Conservation (phyloP, 2,888 invertebrate genomes). For the Drosophila mimica region DNA sequence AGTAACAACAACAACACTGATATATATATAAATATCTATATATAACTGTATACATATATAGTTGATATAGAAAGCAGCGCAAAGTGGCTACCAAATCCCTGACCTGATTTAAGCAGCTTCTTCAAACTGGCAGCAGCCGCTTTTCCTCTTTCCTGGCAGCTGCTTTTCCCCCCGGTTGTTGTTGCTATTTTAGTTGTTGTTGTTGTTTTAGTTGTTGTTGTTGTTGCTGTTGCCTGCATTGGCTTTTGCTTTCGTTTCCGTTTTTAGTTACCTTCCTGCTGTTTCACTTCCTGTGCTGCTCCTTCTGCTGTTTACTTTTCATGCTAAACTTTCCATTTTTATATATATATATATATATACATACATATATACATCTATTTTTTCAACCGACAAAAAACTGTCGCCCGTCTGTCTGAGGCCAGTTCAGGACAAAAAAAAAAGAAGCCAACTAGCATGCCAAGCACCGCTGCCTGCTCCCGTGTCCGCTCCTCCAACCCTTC, state of each 20-base stretch:
- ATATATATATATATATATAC: conserved; percentile 22
- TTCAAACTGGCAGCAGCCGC: conserved; percentile 41
- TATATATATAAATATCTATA: not conserved
- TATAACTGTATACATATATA: not conserved
- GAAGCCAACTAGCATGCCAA: conserved; percentile 22
- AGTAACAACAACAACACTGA: conserved; percentile 23
- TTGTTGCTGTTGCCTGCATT: conserved; percentile 54
- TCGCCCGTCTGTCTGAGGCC: conserved; percentile 67
- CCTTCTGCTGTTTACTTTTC: conserved; percentile 46
- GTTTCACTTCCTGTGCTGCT: conserved; percentile 40
- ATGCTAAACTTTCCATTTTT: conserved; percentile 77
- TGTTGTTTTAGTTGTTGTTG: conserved; percentile 11
- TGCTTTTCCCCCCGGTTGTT: conserved; percentile 2
- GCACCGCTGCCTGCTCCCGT: not conserved
- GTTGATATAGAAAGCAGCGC: conserved; percentile 8
- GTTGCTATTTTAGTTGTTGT: conserved; percentile 11
- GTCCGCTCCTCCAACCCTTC: not conserved
- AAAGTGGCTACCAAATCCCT: conserved; percentile 64
- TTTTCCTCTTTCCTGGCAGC: conserved; percentile 23
- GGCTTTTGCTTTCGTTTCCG: conserved; percentile 64
- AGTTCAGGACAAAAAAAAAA: conserved; percentile 31
- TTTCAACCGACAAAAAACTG: conserved; percentile 45
- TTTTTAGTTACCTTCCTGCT: conserved; percentile 70
- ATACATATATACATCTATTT: conserved; percentile 24
- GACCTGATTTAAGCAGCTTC: conserved; percentile 70